Conservation (phyloP, 2,888 invertebrate species). For the Heteropelma amictum region DNA sequence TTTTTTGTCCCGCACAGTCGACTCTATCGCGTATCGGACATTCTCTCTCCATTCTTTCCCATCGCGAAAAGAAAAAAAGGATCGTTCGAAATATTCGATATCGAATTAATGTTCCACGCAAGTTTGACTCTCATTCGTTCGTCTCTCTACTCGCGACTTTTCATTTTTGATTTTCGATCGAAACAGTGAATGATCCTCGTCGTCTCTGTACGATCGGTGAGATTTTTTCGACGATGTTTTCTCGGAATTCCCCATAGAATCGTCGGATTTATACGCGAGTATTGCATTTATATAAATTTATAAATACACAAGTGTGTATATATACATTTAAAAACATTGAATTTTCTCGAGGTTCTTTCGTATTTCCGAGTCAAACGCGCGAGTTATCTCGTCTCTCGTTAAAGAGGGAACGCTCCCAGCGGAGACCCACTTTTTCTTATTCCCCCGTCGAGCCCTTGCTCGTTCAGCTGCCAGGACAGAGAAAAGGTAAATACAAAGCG, state of each 20-base stretch:
- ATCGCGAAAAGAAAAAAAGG: no score
- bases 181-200: no score
- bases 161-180: no score
- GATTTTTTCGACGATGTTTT: no score
- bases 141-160: no score
- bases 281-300: background rate
- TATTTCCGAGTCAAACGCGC: constrained; percentile 47
- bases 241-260: background rate
- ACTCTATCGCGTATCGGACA: background rate
- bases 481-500: constrained; percentile 58
- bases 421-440: constrained; percentile 41
- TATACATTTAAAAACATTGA: background rate
- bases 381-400: constrained; percentile 52
- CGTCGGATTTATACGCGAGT: background rate
- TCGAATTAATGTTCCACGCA: no score
- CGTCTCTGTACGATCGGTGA: no score
- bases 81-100: no score
- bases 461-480: constrained; percentile 40
- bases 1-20: no score
- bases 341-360: constrained; percentile 1
- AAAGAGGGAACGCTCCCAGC: constrained; percentile 21
- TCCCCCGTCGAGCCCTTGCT: constrained; percentile 45
- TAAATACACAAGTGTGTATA: background rate
- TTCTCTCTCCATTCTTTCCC: background rate
- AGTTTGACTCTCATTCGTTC: no score